A percentile compares a stretch with the other conserved stretches of the same genome.
Conservation (phyloP, 2,888 invertebrate species). For the Drosophila neotestacea region DNA sequence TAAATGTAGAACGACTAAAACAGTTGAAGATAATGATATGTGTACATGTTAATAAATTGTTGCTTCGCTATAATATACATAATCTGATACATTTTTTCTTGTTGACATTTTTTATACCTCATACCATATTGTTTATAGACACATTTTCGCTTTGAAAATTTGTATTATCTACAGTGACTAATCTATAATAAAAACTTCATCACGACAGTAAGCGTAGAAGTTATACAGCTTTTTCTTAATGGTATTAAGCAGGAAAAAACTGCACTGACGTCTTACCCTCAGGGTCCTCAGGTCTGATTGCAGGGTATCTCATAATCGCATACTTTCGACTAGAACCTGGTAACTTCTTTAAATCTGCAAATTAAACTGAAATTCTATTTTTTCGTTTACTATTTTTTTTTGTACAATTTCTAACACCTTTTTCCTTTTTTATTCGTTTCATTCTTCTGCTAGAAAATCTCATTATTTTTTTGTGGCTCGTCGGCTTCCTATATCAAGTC, state of each 20-base stretch:
- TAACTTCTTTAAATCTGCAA: slow-evolving; percentile 30
- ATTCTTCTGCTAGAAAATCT: slow-evolving; percentile 47
- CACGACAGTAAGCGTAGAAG: too few species aligned
- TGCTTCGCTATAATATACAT: too few species aligned
- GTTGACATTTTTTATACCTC: too few species aligned
- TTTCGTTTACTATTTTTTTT: slow-evolving; percentile 9
- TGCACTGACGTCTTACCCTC: too few species aligned
- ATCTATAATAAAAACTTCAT: too few species aligned
- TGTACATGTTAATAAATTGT: too few species aligned
- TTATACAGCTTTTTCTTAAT: background rate
- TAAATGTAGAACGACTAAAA: background rate
- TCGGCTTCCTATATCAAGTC: slow-evolving; percentile 28
- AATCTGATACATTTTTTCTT: too few species aligned
- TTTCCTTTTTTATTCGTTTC: slow-evolving; percentile 8
- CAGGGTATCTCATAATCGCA: too few species aligned
- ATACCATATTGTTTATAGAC: too few species aligned
- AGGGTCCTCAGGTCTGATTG: background rate
- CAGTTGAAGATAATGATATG: too few species aligned
- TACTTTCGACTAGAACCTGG: background rate
- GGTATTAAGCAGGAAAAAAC: background rate
- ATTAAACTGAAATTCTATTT: slow-evolving; percentile 29
- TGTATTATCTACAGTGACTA: too few species aligned
- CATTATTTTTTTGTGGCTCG: slow-evolving; percentile 50
- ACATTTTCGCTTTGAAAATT: too few species aligned
- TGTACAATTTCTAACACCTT: background rate